Percentiles rank a stretch among this genome's conserved stretches.
These are phyloP conservation scores for Autographa pulchrina DNA, from an alignment of 2,888 invertebrate species.

Conservation along the genomic window DNA sequence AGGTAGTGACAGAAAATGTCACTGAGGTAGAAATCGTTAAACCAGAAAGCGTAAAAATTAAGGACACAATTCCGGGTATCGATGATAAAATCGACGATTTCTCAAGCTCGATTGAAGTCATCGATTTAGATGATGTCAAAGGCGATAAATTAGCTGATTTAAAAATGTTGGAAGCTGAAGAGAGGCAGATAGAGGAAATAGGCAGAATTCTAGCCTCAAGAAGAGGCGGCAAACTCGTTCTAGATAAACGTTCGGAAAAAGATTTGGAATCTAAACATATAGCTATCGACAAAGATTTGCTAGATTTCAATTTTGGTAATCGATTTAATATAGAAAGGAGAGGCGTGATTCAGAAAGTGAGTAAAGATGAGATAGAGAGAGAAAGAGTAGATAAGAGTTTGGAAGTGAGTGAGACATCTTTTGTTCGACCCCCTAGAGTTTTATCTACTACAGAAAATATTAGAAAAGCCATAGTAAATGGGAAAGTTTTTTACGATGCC, in stretches of 20 bases:
- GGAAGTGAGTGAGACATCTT: slow-evolving; percentile 86
- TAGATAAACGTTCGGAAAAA: slow-evolving; percentile 83
- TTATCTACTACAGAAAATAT: slow-evolving; percentile 83
- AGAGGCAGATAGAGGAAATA: slow-evolving; percentile 86
- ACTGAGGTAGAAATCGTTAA: slow-evolving; percentile 68
- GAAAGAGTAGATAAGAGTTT: slow-evolving; percentile 80
- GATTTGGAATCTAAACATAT: slow-evolving; percentile 81
- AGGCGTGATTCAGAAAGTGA: slow-evolving; percentile 80
- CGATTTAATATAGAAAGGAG: slow-evolving; percentile 79
- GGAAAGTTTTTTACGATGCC: slow-evolving; percentile 86
- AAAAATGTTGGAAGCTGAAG: slow-evolving; percentile 85
- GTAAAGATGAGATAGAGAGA: slow-evolving; percentile 83
- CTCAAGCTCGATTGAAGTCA: slow-evolving; percentile 81
- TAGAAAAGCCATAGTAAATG: slow-evolving; percentile 83
- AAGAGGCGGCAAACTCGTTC: slow-evolving; percentile 77
- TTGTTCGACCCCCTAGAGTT: slow-evolving; percentile 82
- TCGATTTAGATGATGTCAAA: slow-evolving; percentile 82
- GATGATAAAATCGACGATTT: slow-evolving; percentile 85
- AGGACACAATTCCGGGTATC: slow-evolving; percentile 79
- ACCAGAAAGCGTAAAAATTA: slow-evolving; percentile 64
- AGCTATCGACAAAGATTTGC: slow-evolving; percentile 77
- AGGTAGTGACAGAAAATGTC: slow-evolving; percentile 60
- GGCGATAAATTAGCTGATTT: slow-evolving; percentile 77
- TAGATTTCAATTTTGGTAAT: slow-evolving; percentile 81
- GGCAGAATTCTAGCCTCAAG: slow-evolving; percentile 82